Percentiles rank a stretch among this genome's conserved stretches.
These are phyloP conservation scores for Pachydiplax longipennis DNA, from an alignment of 2,888 invertebrate species.

Conservation along the genomic window DNA sequence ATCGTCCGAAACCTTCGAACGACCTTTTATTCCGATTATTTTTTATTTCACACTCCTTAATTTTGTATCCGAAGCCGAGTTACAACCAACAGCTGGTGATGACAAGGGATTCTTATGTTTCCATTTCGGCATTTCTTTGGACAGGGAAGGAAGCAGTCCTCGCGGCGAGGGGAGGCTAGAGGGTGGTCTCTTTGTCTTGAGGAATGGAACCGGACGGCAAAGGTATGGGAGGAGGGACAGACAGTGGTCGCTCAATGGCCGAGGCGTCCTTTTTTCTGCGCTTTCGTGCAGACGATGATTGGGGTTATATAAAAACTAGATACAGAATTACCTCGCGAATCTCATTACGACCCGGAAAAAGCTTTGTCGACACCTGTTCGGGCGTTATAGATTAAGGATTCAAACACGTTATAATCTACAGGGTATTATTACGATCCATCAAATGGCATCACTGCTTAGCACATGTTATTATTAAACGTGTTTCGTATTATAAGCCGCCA, in stretches of 20 bases:
- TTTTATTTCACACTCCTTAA: conserved; percentile 32
- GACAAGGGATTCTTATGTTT: not conserved
- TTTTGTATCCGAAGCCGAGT: not conserved
- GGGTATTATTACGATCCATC: too few species aligned
- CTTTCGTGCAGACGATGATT: not conserved
- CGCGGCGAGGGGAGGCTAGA: not conserved
- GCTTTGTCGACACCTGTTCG: too few species aligned
- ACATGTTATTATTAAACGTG: too few species aligned
- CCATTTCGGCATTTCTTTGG: not conserved
- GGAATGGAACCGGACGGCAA: not conserved
- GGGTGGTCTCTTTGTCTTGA: not conserved
- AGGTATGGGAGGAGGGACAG: not conserved
- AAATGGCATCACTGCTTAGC: too few species aligned
- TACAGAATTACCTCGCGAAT: not conserved
- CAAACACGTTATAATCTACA: too few species aligned
- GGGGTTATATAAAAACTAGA: not conserved
- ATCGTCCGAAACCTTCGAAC: not conserved
- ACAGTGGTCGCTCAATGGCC: not conserved
- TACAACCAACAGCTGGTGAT: not conserved
- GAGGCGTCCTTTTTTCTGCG: not conserved
- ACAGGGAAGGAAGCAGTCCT: not conserved
- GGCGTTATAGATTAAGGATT: too few species aligned
- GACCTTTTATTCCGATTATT: not conserved
- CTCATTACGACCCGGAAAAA: too few species aligned
- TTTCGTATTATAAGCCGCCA: too few species aligned